Evolutionary conservation across 64 coral and sea anemone species (phyloP), one percentile per base, ranked within the genome.

Genomic region (Pocillopora damicornis): DNA sequence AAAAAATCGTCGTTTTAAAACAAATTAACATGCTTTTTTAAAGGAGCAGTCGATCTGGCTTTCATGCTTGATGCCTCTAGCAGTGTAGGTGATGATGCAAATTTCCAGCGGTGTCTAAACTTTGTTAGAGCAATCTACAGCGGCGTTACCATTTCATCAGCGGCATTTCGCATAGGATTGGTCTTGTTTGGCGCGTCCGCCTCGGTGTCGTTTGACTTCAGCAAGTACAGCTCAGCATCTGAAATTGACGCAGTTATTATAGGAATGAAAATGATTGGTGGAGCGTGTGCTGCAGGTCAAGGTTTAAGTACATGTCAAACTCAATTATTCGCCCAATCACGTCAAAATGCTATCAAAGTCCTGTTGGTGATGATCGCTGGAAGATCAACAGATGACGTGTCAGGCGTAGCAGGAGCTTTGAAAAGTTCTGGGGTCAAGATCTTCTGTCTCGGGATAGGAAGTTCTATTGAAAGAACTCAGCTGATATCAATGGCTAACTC

Each of bases 181-280:
- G 81, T 85, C 5, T 36, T 85, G 12, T 85, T 85, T 37, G 81
- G 81, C 11, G 61, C 87, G 0, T 93, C 91, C 14, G 91, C 91
- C 17, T 83, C 89, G 13, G 93, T 95, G 34, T 90, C 91, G 25
- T 95, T 95, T 61, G 86, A 91, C 15, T 95, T 95, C 60, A 74
- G 85, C 37, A 76, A 95, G 15, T 95, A 92, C n/a, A 92, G 79
- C 2, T 89, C 89, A 11, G 87, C 78, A 61, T 75, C 86, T 11
- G 86, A 93, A 38, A 74, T 93, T 37, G 87, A 93, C 36, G 72
- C 65, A 74, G 91, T 78, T 13, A 58, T 93, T 62, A 74, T 57
- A 80, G 79, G 79, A 30, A 79, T 93, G 26, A 93, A 89, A 83
- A 58, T 81, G 60, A 51, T 87, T 65, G 87, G 91, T 56, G 86